A percentile compares a stretch with the other conserved stretches of the same genome.
These are phyloP conservation scores for Zoanthus sansibaricus DNA, from an alignment of 92 coral and sea anemone species.

Conservation along the genomic window DNA sequence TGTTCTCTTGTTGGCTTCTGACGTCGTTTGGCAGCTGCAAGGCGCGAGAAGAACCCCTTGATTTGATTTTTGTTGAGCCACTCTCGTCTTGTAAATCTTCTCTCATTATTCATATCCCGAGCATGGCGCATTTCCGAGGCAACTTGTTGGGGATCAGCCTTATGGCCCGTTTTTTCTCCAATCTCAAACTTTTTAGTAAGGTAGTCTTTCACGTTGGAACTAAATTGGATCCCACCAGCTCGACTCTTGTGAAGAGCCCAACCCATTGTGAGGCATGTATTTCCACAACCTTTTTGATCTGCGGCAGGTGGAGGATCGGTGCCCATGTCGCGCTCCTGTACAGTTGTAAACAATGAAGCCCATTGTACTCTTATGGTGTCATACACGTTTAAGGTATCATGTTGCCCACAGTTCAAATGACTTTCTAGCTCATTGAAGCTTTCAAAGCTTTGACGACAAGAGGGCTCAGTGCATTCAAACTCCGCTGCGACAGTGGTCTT, in stretches of 20 bases:
- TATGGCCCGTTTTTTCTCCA: constrained; percentile 70
- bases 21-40: constrained; percentile 47
- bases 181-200: constrained; percentile 63
- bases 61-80: constrained; percentile 58
- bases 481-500: constrained; percentile 3
- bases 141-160: constrained; percentile 64
- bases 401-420: constrained; percentile 10
- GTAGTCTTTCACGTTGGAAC: constrained; percentile 59
- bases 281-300: neutral
- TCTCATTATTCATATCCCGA: constrained; percentile 43
- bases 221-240: constrained; percentile 59
- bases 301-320: neutral
- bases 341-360: constrained; percentile 15
- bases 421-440: constrained; percentile 57
- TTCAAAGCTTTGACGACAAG: constrained; percentile 48
- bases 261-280: constrained; percentile 10
- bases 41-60: constrained; percentile 60
- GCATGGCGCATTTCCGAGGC: constrained; percentile 71
- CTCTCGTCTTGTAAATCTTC: constrained; percentile 42
- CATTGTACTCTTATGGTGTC: neutral
- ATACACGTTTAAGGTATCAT: constrained; percentile 8
- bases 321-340: neutral
- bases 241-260: constrained; percentile 63
- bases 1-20: neutral
- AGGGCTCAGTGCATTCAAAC: constrained; percentile 64